Conservation (phyloP, 1,140 invertebrate genomes). For the Danaus melanippus region DNA sequence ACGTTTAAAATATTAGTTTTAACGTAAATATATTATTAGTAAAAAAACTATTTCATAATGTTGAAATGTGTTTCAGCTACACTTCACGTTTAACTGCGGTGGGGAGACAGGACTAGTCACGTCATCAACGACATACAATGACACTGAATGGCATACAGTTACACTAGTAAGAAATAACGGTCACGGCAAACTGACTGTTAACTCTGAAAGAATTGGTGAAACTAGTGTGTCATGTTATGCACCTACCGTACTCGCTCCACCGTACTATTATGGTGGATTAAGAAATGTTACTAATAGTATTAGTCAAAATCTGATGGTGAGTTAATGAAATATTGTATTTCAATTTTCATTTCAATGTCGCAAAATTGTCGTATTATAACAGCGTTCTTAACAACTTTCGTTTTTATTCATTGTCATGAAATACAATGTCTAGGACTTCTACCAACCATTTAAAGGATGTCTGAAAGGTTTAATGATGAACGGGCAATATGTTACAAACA, state of each 20-base stretch:
- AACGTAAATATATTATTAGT: too few species aligned
- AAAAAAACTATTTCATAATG: too few species aligned
- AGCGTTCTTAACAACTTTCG: too few species aligned
- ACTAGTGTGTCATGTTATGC: constrained; percentile 72
- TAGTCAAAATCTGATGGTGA: constrained; percentile 37
- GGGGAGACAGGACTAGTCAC: constrained; percentile 76
- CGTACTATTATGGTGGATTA: constrained; percentile 86
- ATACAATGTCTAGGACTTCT: constrained; percentile 39
- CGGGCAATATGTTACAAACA: constrained; percentile 75
- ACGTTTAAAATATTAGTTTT: too few species aligned
- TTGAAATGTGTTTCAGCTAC: constrained; percentile 27
- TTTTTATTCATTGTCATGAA: too few species aligned
- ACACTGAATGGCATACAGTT: constrained; percentile 90
- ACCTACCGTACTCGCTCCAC: constrained; percentile 77
- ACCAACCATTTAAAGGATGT: constrained; percentile 88
- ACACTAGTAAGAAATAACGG: constrained; percentile 74
- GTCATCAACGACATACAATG: constrained; percentile 78
- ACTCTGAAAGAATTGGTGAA: constrained; percentile 73
- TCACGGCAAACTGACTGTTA: constrained; percentile 79
- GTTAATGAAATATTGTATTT: constrained; percentile 2
- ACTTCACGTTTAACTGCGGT: constrained; percentile 74
- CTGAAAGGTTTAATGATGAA: constrained; percentile 86
- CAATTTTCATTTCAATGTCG: too few species aligned
- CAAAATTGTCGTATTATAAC: too few species aligned
- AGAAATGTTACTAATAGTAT: constrained; percentile 32